phyloP scores from a whole-genome alignment of 2,888 invertebrate species.

The Chymomyza fuscimana region DNA sequence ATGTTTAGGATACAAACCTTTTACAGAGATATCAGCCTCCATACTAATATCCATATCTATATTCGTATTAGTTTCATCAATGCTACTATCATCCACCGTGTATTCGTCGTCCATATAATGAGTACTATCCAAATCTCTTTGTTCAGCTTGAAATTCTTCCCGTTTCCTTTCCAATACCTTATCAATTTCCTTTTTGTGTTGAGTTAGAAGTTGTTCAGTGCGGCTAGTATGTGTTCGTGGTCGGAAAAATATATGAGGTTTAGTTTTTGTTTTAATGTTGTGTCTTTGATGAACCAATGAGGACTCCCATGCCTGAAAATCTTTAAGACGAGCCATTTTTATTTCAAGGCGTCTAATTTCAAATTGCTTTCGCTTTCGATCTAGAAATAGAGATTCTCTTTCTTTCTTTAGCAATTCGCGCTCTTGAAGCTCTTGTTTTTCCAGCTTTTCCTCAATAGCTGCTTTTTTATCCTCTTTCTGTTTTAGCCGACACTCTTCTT shows the following conservation, averaged over 20 bases:
- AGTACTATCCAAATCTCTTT: constrained; percentile 44
- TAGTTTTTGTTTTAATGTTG: constrained; percentile 92
- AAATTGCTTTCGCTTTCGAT: constrained; percentile 91
- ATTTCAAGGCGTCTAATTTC: constrained; percentile 93
- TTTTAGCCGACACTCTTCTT: constrained; percentile 94
- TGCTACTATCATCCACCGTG: constrained; percentile 39
- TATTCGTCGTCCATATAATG: constrained; percentile 49
- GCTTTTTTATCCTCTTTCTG: constrained; percentile 91
- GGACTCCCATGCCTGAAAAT: constrained; percentile 93
- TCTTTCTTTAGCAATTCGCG: constrained; percentile 91
- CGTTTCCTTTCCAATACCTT: constrained; percentile 43
- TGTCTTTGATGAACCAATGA: constrained; percentile 88
- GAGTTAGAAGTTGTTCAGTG: constrained; percentile 84
- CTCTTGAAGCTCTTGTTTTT: constrained; percentile 93
- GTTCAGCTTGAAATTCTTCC: constrained; percentile 44
- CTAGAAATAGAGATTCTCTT: constrained; percentile 90
- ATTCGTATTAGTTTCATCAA: constrained; percentile 30
- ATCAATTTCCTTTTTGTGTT: constrained; percentile 80
- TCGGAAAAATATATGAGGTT: constrained; percentile 92
- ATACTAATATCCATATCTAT: constrained; percentile 18
- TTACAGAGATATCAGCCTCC: constrained; percentile 20
- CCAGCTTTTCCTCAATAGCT: constrained; percentile 93
- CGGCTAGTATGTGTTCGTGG: constrained; percentile 89
- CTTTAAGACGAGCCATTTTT: constrained; percentile 92
- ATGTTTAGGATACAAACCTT: not conserved